Conservation (phyloP, 2,113 vertebrate genomes). For the human (Homo sapiens) region GRCh38 chr11:132793501-132794000, state of each 20-base stretch:
- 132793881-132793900: neutral
- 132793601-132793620: neutral
- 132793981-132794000: neutral
- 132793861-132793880: neutral
- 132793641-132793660: neutral
- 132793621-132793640: neutral
- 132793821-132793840: neutral
- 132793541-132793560: neutral
- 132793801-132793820: neutral
- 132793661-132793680: neutral
- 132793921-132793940: neutral
- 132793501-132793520: neutral
- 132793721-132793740: neutral
- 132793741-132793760: neutral
- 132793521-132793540: neutral
- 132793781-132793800: accelerated
- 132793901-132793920: accelerated
- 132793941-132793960: accelerated
- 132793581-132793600: neutral
- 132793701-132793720: accelerated
- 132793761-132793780: no score
- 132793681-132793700: neutral
- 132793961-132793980: neutral
- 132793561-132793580: neutral
- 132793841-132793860: neutral